Evolutionary conservation across 2,888 invertebrate species (phyloP).

Genomic region (Ectobius pallidus): DNA sequence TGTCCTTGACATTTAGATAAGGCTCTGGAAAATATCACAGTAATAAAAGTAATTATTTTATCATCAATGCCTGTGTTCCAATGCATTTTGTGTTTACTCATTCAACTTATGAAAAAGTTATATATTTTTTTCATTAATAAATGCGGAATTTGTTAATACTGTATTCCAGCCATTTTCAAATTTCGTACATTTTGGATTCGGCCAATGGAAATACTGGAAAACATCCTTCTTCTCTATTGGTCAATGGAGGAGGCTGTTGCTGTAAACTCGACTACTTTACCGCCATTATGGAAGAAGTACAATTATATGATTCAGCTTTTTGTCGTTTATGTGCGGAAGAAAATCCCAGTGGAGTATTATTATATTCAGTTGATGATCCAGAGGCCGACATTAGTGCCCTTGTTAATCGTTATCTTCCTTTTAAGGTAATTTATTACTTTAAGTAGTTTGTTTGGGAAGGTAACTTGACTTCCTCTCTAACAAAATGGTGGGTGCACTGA

Average conservation of each 20-base stretch:
- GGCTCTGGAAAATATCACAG: too few relatives aligned
- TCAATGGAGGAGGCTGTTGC: neutral
- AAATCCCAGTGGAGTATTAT: slow-evolving; percentile 69
- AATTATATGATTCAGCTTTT: slow-evolving; percentile 70
- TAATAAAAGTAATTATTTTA: too few relatives aligned
- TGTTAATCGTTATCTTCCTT: slow-evolving; percentile 75
- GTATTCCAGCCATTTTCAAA: too few relatives aligned
- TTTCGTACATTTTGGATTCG: too few relatives aligned
- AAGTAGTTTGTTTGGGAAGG: slow-evolving; percentile 53
- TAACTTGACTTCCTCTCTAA: slow-evolving; percentile 45
- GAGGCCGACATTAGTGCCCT: slow-evolving; percentile 66
- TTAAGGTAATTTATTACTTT: slow-evolving; percentile 67
- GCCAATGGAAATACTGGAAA: too few relatives aligned
- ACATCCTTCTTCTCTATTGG: slow-evolving; percentile 17
- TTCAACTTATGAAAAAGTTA: too few relatives aligned
- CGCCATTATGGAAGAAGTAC: slow-evolving; percentile 50
- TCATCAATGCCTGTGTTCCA: too few relatives aligned
- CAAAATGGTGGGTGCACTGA: slow-evolving; percentile 52
- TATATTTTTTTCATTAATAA: too few relatives aligned
- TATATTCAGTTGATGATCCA: slow-evolving; percentile 65
- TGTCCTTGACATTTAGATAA: too few relatives aligned
- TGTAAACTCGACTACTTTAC: slow-evolving; percentile 13
- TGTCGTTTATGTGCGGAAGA: slow-evolving; percentile 79
- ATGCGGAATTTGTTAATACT: too few relatives aligned
- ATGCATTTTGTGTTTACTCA: too few relatives aligned